A percentile compares a stretch with the other conserved stretches of the same genome.
phyloP scores from a whole-genome alignment of 1,140 invertebrate species.

The Holotrichia oblita region DNA sequence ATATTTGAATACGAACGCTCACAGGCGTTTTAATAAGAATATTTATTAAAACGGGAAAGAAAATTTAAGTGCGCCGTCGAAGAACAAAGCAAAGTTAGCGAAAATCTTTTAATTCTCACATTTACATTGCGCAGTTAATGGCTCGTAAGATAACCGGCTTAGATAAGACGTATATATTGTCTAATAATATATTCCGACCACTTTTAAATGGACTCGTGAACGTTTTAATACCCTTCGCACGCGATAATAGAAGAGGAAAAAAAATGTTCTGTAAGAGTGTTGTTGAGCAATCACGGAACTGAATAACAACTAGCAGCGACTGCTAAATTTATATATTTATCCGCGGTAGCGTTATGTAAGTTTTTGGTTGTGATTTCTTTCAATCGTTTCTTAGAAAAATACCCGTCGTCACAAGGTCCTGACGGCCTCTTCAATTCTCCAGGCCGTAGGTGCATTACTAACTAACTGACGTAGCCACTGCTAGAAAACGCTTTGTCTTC shows the following conservation, averaged over 20 bases:
- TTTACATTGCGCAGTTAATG: conserved; percentile 26
- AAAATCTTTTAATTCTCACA: conserved; percentile 37
- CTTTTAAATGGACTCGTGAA: conserved; percentile 28
- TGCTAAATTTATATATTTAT: conserved; percentile 6
- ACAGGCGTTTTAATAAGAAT: neutral
- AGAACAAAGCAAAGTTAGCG: conserved; percentile 28
- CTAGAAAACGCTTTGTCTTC: conserved; percentile 26
- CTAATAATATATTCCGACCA: conserved; percentile 33
- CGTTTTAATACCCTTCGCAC: conserved; percentile 30
- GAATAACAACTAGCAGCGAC: neutral
- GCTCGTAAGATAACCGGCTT: conserved; percentile 25
- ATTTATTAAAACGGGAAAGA: conserved; percentile 18
- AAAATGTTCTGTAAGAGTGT: neutral
- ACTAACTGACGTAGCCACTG: conserved; percentile 23
- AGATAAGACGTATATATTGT: conserved; percentile 22
- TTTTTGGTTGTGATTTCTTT: conserved; percentile 30
- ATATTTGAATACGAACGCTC: neutral
- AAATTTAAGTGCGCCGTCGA: neutral
- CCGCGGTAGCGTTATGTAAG: conserved; percentile 21
- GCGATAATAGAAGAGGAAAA: conserved; percentile 14
- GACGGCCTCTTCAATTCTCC: conserved; percentile 4
- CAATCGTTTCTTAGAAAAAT: conserved; percentile 4
- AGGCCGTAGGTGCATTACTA: conserved; percentile 17
- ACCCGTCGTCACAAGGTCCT: neutral
- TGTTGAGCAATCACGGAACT: conserved; percentile 30